A percentile compares a stretch with the other conserved stretches of the same genome.
phyloP scores from a whole-genome alignment of 2,113 vertebrate species.

The Paralichthys olivaceus region DNA sequence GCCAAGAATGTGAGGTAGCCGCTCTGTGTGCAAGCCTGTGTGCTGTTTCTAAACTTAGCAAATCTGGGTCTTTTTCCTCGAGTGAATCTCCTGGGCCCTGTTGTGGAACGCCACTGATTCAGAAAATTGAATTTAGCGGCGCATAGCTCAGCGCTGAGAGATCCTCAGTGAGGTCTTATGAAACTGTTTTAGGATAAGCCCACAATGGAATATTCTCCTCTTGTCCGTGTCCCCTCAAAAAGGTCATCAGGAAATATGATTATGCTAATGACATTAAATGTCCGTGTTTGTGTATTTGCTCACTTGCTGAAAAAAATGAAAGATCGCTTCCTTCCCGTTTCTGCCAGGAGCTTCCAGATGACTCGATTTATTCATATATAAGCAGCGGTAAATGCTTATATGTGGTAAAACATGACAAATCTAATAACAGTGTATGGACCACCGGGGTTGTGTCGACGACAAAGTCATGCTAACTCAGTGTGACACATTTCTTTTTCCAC shows the following conservation, averaged over 20 bases:
- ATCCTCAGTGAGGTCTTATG: slow-evolving; percentile 51
- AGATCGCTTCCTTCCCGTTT: slow-evolving; percentile 11
- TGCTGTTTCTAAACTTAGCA: slow-evolving; percentile 56
- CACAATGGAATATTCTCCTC: slow-evolving; percentile 50
- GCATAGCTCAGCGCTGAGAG: slow-evolving; percentile 24
- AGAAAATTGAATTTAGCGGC: slow-evolving; percentile 61
- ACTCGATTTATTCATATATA: slow-evolving; percentile 19
- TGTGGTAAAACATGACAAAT: slow-evolving; percentile 40
- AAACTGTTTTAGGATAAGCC: slow-evolving; percentile 62
- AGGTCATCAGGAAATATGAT: slow-evolving; percentile 70
- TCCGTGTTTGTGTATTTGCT: neutral
- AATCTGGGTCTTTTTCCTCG: slow-evolving; percentile 37
- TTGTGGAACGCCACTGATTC: slow-evolving; percentile 60
- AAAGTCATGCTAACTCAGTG: slow-evolving; percentile 2
- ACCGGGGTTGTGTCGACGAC: neutral
- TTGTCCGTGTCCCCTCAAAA: slow-evolving; percentile 50
- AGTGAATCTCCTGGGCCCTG: slow-evolving; percentile 46
- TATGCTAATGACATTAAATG: slow-evolving; percentile 63
- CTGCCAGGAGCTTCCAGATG: slow-evolving; percentile 27
- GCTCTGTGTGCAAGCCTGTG: too few relatives aligned
- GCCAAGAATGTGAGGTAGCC: slow-evolving; percentile 26
- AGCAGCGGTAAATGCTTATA: slow-evolving; percentile 27
- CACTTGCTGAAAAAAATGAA: slow-evolving; percentile 7
- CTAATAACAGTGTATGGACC: slow-evolving; percentile 9
- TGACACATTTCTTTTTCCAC: slow-evolving; percentile 24